phyloP scores from a whole-genome alignment of 1,140 invertebrate genomes.

The Mactra quadrangularis region DNA sequence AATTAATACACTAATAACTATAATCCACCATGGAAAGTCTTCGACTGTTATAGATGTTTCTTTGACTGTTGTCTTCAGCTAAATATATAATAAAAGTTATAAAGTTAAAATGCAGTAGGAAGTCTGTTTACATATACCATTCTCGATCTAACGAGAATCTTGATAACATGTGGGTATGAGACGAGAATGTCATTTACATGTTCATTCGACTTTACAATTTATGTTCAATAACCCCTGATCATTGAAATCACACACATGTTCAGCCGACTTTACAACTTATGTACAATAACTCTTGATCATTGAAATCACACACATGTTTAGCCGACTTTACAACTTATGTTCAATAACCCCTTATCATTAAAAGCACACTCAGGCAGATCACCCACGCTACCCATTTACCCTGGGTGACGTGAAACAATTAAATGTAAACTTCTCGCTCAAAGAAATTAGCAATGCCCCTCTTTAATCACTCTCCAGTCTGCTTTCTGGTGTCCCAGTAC shows the following conservation, averaged over 20 bases:
- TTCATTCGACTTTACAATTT: neutral
- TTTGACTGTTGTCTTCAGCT: conserved; percentile 8
- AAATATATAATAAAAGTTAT: neutral
- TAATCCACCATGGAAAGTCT: conserved; percentile 43
- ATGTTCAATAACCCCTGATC: neutral
- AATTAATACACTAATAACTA: conserved; percentile 26
- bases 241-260: neutral
- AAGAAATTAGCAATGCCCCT: too few species aligned
- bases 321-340: neutral
- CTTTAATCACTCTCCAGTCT: too few species aligned
- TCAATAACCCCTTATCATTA: neutral
- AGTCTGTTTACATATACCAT: neutral
- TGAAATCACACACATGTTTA: neutral
- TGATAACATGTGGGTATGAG: neutral
- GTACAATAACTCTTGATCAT: neutral
- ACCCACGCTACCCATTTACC: too few species aligned
- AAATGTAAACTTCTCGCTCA: too few species aligned
- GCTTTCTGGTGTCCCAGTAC: too few species aligned
- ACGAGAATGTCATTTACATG: neutral
- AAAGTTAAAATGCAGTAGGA: neutral
- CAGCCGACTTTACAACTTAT: neutral
- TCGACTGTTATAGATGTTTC: neutral
- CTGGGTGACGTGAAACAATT: too few species aligned
- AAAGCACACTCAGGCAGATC: neutral
- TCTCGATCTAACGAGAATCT: neutral